phyloP scores from a whole-genome alignment of 92 coral and sea anemone species.

The Bergia sp. region DNA sequence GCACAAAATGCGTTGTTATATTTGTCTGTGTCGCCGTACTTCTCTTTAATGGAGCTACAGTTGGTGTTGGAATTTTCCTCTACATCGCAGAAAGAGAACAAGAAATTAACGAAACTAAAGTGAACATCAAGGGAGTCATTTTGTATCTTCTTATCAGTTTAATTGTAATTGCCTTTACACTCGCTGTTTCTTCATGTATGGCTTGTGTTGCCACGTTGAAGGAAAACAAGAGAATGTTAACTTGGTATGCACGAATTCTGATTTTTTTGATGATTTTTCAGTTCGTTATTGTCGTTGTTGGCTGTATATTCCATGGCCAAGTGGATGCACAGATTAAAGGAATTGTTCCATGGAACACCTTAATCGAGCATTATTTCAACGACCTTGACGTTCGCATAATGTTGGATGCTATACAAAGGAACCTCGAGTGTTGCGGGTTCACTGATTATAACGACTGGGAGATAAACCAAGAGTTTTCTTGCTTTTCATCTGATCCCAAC shows the following conservation, averaged over 20 bases:
- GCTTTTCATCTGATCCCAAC: conserved; percentile 47
- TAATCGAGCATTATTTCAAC: conserved; percentile 46
- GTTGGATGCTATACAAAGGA: conserved; percentile 55
- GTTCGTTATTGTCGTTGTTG: conserved; percentile 19
- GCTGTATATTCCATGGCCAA: background rate
- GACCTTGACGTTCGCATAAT: conserved; percentile 23
- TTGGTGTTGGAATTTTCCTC: conserved; percentile 14
- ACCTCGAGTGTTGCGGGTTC: conserved; percentile 63
- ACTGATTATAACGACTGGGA: conserved; percentile 63
- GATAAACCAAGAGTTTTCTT: conserved; percentile 52
- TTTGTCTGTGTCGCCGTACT: background rate
- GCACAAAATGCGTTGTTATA: conserved; percentile 16
- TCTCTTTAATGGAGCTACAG: conserved; percentile 21
- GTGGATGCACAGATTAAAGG: conserved; percentile 15
- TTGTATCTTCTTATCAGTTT: background rate
- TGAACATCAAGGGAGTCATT: conserved; percentile 4
- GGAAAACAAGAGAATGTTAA: conserved; percentile 1
- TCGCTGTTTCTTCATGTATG: conserved; percentile 23
- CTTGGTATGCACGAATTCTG: conserved; percentile 31
- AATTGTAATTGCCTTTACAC: background rate
- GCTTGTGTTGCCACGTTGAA: conserved; percentile 17
- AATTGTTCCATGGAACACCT: conserved; percentile 45
- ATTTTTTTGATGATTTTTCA: conserved; percentile 5
- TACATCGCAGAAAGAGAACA: conserved; percentile 23
- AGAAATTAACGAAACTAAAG: conserved; percentile 2